phyloP scores from a whole-genome alignment of 2,888 invertebrate genomes.

The Caprella mutica region DNA sequence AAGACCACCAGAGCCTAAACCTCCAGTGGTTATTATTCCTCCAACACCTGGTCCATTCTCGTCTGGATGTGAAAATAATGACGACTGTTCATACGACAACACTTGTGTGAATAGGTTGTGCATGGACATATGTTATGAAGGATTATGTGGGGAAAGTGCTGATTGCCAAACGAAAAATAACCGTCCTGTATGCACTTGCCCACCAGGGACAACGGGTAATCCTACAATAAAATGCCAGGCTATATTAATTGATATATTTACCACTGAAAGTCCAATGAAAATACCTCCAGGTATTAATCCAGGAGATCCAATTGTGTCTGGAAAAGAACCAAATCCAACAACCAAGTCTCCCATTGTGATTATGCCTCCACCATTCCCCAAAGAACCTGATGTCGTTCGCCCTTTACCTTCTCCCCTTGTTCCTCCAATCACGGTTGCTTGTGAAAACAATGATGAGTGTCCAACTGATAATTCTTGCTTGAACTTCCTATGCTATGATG shows the following conservation, averaged over 20 bases:
- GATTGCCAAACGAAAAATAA: conserved; percentile 42
- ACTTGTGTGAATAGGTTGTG: conserved; percentile 61
- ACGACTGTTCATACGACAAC: conserved; percentile 57
- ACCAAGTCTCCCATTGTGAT: conserved; percentile 4
- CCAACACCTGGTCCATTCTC: conserved; percentile 12
- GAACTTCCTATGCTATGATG: conserved; percentile 58
- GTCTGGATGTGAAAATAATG: conserved; percentile 25
- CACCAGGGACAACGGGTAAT: conserved; percentile 36
- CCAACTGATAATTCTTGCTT: conserved; percentile 63
- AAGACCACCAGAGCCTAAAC: conserved; percentile 1
- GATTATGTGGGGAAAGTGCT: conserved; percentile 40
- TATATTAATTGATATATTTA: conserved; percentile 5
- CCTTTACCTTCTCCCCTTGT: too few species aligned
- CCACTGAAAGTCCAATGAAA: not conserved
- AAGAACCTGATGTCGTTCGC: conserved; percentile 7
- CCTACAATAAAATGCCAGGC: conserved; percentile 21
- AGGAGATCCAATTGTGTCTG: not conserved
- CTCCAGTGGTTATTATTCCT: too few species aligned
- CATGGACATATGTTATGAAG: conserved; percentile 63
- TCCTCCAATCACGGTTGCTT: conserved; percentile 16
- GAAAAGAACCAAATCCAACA: not conserved
- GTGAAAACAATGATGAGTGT: conserved; percentile 48
- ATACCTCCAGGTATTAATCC: not conserved
- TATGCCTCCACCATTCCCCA: not conserved
- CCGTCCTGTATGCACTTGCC: conserved; percentile 47